Conservation (phyloP, 2,113 vertebrate species). For the Uria aalge region DNA sequence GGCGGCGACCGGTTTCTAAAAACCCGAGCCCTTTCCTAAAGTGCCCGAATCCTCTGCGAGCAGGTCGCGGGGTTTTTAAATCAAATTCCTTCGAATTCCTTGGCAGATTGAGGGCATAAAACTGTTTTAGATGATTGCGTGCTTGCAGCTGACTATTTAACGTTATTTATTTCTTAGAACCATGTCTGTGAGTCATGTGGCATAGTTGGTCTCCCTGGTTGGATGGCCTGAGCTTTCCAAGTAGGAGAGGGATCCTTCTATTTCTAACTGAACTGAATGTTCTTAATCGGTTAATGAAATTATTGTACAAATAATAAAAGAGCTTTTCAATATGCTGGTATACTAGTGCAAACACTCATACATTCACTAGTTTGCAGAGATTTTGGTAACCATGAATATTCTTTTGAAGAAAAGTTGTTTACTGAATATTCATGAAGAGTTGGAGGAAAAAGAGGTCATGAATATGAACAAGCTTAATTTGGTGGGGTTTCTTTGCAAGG, state of each 20-base stretch:
- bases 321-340: background rate
- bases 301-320: constrained; percentile 17
- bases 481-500: background rate
- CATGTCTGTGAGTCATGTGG: background rate
- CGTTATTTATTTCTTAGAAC: background rate
- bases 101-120: background rate
- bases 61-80: rapidly evolving
- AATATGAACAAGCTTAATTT: constrained; percentile 48
- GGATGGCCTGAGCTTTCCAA: background rate
- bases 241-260: background rate
- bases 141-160: background rate
- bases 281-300: constrained; percentile 1
- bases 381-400: constrained; percentile 1
- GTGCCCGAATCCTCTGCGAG: too few relatives aligned
- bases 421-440: constrained; percentile 46
- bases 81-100: background rate
- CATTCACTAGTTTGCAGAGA: background rate
- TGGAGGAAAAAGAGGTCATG: constrained; percentile 42
- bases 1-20: background rate
- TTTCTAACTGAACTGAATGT: background rate
- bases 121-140: rapidly evolving
- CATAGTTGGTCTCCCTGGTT: background rate
- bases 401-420: constrained; percentile 31
- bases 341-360: background rate
- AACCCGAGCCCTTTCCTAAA: background rate